phyloP scores from a whole-genome alignment of 2,797 vertebrate species.

The Allobates femoralis region DNA sequence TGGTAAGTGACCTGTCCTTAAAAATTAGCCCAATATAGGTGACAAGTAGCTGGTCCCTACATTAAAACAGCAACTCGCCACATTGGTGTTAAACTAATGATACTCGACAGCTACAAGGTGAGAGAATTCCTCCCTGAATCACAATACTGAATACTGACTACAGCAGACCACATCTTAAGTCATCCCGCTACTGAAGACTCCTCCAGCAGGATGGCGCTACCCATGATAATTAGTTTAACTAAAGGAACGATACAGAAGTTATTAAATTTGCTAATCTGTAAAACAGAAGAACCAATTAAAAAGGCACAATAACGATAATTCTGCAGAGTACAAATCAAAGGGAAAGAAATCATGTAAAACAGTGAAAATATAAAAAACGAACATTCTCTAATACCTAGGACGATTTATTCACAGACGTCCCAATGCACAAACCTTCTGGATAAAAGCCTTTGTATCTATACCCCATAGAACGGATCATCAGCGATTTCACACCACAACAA shows the following conservation, averaged over 20 bases:
- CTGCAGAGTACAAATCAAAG: background rate
- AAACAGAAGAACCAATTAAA: conserved; percentile 40
- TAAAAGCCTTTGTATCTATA: conserved; percentile 7
- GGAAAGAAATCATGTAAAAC: background rate
- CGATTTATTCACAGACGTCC: background rate
- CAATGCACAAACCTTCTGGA: background rate
- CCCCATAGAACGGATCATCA: background rate
- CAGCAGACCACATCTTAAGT: background rate
- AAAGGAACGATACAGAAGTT: conserved; percentile 28
- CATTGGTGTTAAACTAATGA: conserved; percentile 12
- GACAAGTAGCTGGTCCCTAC: background rate
- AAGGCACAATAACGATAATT: conserved; percentile 16
- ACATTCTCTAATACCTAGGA: background rate
- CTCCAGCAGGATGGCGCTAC: conserved; percentile 1
- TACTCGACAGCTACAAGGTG: conserved; percentile 17
- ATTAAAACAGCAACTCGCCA: background rate
- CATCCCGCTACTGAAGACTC: background rate
- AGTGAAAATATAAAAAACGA: background rate
- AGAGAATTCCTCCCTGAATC: background rate
- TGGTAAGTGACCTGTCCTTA: background rate
- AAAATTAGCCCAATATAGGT: conserved; percentile 1
- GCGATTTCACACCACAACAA: background rate
- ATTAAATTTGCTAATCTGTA: conserved; percentile 43
- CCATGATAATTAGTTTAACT: conserved; percentile 31
- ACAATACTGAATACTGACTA: no score